Evolutionary conservation across 2,113 vertebrate species (phyloP).

Genomic region (Phrynocephalus versicolor): DNA sequence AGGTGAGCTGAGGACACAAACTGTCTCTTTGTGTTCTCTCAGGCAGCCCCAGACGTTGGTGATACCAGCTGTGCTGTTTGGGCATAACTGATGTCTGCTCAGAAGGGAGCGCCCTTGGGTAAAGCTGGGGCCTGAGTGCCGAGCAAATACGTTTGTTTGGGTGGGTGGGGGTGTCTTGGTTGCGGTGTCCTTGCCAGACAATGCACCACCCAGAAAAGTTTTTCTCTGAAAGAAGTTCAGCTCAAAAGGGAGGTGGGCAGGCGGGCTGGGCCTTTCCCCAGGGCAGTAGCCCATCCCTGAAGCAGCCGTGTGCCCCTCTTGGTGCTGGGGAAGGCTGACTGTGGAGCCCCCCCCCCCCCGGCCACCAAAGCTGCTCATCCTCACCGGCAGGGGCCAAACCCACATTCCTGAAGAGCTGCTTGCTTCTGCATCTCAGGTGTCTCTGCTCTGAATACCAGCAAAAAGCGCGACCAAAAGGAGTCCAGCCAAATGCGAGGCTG

Average conservation of each 20-base stretch:
- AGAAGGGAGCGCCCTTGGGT: neutral
- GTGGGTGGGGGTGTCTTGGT: too few species aligned
- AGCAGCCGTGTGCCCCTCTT: neutral
- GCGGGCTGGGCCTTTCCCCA: neutral
- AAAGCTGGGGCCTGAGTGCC: neutral
- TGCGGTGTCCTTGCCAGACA: neutral
- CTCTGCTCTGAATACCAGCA: too few species aligned
- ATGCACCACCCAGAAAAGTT: neutral
- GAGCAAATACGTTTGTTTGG: neutral
- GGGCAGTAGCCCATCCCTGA: neutral
- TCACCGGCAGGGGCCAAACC: neutral
- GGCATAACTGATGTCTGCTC: neutral
- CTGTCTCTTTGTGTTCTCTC: neutral
- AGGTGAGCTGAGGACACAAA: too few species aligned
- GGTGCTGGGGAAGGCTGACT: neutral
- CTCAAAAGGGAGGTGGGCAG: too few species aligned
- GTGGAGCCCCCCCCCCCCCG: neutral
- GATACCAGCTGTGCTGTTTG: neutral
- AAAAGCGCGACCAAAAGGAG: too few species aligned
- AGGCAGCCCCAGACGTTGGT: neutral
- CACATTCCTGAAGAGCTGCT: neutral
- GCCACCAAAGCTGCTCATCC: neutral
- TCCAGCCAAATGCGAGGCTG: too few species aligned
- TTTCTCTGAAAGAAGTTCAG: neutral
- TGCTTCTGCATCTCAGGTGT: too few species aligned